Percentiles rank a stretch among this genome's conserved stretches.
Evolutionary conservation across 2,113 vertebrate genomes (phyloP).

Genomic region (Hippopotamus amphibius): DNA sequence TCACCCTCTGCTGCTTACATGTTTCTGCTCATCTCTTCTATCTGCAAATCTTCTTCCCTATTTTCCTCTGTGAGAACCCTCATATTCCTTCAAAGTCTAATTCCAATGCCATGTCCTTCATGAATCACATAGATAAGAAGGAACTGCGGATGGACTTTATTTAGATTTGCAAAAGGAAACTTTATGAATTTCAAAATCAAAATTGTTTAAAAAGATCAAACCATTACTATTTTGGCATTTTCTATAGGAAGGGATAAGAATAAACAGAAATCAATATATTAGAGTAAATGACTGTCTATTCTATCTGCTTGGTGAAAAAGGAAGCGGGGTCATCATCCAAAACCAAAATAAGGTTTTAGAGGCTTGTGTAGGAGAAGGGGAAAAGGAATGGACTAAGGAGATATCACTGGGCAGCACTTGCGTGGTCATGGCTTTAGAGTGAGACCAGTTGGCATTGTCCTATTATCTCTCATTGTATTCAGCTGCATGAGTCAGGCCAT

Average conservation of each 20-base stretch:
- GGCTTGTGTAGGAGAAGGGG: background rate
- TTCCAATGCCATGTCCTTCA: background rate
- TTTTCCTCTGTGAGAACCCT: background rate
- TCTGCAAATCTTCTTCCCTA: background rate
- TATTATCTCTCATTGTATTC: background rate
- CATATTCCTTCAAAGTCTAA: background rate
- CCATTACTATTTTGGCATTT: constrained; percentile 33
- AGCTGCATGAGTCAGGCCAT: background rate
- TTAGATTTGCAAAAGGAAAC: background rate
- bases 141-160: background rate
- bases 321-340: background rate
- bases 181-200: constrained; percentile 37
- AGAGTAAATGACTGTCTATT: background rate
- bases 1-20: background rate
- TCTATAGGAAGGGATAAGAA: background rate
- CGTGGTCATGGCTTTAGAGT: background rate
- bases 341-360: constrained; percentile 7
- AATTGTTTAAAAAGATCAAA: constrained; percentile 22
- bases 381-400: background rate
- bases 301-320: constrained; percentile 4
- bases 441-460: background rate
- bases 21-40: background rate
- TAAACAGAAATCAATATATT: background rate
- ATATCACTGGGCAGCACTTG: background rate
- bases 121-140: background rate